Evolutionary conservation across 2,797 vertebrate genomes (phyloP).

Genomic region (Decapterus maruadsi): DNA sequence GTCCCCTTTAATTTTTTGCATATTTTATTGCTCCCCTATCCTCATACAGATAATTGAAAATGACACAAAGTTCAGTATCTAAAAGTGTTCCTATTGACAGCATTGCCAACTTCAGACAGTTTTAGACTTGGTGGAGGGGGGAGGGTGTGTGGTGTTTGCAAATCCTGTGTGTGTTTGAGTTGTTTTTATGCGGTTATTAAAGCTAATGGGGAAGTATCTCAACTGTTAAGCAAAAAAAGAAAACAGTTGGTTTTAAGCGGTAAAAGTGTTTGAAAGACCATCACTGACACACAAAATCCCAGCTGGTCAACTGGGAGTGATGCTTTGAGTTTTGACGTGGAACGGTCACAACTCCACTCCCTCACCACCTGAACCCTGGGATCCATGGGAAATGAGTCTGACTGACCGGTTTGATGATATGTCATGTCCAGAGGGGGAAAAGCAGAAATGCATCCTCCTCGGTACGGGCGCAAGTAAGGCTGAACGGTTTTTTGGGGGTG

Average conservation of each 20-base stretch:
- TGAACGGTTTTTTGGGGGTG: constrained; percentile 71
- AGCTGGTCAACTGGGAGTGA: constrained; percentile 75
- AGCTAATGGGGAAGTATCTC: constrained; percentile 74
- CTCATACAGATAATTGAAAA: constrained; percentile 77
- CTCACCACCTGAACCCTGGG: constrained; percentile 70
- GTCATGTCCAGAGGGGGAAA: constrained; percentile 53
- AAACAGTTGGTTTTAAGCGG: constrained; percentile 72
- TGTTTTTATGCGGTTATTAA: constrained; percentile 82
- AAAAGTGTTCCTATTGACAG: constrained; percentile 76
- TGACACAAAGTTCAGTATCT: constrained; percentile 69
- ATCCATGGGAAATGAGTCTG: constrained; percentile 64
- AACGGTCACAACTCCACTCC: constrained; percentile 62
- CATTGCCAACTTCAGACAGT: constrained; percentile 74
- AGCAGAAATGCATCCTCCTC: constrained; percentile 57
- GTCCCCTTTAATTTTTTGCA: constrained; percentile 73
- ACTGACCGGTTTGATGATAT: constrained; percentile 64
- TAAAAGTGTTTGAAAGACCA: constrained; percentile 73
- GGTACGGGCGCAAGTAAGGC: constrained; percentile 44
- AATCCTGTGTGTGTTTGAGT: constrained; percentile 81
- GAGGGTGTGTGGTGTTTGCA: constrained; percentile 76
- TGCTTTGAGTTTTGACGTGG: constrained; percentile 61
- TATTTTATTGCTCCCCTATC: constrained; percentile 68
- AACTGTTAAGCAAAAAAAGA: constrained; percentile 68
- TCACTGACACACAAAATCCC: constrained; percentile 65
- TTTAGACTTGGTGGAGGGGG: constrained; percentile 76